These are phyloP conservation scores for Catocala fraxini DNA, from an alignment of 2,888 invertebrate species.

Conservation along the genomic window DNA sequence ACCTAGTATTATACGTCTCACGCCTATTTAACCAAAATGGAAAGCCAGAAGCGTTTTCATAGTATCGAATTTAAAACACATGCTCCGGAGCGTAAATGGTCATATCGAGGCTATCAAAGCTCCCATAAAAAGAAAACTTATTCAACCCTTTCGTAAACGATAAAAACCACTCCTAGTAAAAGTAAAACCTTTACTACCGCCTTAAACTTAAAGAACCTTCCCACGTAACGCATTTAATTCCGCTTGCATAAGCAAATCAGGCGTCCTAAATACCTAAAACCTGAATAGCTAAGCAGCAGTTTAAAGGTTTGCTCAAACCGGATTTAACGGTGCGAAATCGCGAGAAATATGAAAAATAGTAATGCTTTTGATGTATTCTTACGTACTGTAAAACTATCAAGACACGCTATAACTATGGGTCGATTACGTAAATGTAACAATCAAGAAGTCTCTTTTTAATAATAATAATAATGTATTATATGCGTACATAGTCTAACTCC, in stretches of 20 bases:
- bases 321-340: neutral
- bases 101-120: neutral
- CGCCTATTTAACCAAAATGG: too few relatives aligned
- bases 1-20: too few relatives aligned
- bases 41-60: too few relatives aligned
- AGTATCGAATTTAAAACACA: neutral
- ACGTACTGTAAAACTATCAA: too few relatives aligned
- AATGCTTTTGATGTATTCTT: too few relatives aligned
- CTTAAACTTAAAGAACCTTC: neutral
- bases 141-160: conserved; percentile 2
- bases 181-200: neutral
- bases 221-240: conserved; percentile 15
- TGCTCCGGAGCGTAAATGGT: neutral
- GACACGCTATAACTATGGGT: too few relatives aligned
- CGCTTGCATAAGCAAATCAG: conserved; percentile 17
- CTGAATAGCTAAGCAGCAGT: conserved; percentile 10
- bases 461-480: too few relatives aligned
- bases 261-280: conserved; percentile 11
- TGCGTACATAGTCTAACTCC: too few relatives aligned
- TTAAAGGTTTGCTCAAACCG: neutral
- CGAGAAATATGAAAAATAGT: too few relatives aligned
- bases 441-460: too few relatives aligned
- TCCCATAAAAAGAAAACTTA: conserved; percentile 1
- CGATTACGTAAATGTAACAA: too few relatives aligned
- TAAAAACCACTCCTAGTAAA: neutral